These are phyloP conservation scores for Drosophila anomelani DNA, from an alignment of 2,888 invertebrate genomes.

Conservation along the genomic window DNA sequence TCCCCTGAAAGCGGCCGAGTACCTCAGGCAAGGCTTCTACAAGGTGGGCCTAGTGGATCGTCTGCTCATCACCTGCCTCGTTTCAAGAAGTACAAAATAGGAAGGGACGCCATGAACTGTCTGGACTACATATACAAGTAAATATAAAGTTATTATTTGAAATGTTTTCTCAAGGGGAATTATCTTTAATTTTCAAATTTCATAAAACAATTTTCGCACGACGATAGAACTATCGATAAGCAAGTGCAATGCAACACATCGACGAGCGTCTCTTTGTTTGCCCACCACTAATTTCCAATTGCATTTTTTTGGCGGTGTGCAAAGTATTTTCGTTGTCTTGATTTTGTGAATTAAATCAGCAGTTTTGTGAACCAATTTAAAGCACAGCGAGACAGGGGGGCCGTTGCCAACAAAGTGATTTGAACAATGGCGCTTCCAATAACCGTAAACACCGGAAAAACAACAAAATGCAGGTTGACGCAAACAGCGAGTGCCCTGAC, in stretches of 20 bases:
- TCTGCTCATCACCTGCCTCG: too few species aligned
- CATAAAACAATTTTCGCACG: neutral
- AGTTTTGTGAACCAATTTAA: neutral
- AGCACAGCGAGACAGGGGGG: neutral
- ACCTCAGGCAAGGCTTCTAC: too few species aligned
- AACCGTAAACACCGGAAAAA: too few species aligned
- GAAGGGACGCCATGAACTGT: too few species aligned
- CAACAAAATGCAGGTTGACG: too few species aligned
- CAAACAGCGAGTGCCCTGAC: too few species aligned
- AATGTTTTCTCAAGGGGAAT: neutral
- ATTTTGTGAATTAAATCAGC: conserved; percentile 20
- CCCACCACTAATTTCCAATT: conserved; percentile 22
- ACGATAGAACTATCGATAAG: conserved; percentile 17
- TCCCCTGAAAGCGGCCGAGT: too few species aligned
- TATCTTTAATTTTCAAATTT: neutral
- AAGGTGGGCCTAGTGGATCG: too few species aligned
- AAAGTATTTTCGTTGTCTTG: conserved; percentile 6
- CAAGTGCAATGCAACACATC: conserved; percentile 17
- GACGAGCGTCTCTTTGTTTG: too few species aligned
- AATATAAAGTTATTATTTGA: conserved; percentile 33
- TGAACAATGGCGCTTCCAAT: neutral
- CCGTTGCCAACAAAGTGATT: neutral
- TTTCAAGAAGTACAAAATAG: too few species aligned
- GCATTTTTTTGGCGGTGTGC: conserved; percentile 16
- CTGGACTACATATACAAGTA: too few species aligned